These are phyloP conservation scores for Clarias batrachus DNA, from an alignment of 2,113 vertebrate genomes.

Conservation along the genomic window DNA sequence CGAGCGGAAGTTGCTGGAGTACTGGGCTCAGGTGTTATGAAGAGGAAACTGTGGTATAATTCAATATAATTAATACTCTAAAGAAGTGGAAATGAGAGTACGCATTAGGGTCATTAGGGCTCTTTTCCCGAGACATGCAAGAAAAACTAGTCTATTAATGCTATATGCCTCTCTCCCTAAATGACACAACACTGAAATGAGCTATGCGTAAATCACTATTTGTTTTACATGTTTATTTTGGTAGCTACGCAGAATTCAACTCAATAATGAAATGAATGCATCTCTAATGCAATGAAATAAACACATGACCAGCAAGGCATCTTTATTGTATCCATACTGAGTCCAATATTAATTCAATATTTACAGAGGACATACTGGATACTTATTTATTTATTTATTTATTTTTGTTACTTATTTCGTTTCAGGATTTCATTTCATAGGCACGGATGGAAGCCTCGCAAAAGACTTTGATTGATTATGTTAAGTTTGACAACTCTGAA, in stretches of 20 bases:
- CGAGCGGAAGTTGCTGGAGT: constrained; percentile 34
- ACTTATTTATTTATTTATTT: not conserved
- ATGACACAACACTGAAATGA: not conserved
- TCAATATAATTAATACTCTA: not conserved
- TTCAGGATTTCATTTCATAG: too few relatives aligned
- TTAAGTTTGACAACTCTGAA: not conserved
- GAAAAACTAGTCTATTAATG: not conserved
- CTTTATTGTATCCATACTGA: not conserved
- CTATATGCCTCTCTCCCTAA: not conserved
- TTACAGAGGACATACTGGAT: too few relatives aligned
- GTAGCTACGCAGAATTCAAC: not conserved
- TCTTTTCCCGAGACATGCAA: not conserved
- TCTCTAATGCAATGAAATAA: not conserved
- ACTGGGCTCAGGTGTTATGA: constrained; percentile 30
- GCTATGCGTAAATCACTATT: not conserved
- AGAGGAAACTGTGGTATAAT: constrained; percentile 7
- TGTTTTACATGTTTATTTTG: not conserved
- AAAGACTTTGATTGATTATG: not conserved
- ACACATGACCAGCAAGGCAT: not conserved
- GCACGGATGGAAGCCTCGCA: too few relatives aligned
- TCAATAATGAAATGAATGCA: too few relatives aligned
- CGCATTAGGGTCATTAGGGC: not conserved
- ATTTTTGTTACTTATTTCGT: too few relatives aligned
- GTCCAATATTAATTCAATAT: too few relatives aligned
- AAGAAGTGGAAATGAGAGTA: not conserved